Base-by-base conservation (phyloP, 2,113 vertebrate species). In the Xiphias gladius region DNA sequence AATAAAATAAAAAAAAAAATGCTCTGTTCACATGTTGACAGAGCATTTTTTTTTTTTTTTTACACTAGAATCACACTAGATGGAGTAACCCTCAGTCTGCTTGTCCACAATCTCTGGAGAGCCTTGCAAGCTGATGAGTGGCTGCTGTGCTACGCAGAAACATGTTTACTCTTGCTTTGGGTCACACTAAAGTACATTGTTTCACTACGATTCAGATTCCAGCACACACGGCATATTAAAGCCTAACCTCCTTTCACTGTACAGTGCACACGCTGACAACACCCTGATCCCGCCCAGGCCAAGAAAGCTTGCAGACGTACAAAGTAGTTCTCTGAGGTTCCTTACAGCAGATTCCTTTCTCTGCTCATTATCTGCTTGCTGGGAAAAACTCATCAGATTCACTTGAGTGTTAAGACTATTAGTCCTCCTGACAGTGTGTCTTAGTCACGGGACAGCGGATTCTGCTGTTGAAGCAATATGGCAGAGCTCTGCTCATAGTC, bases 381-480 rank as follows among this genome's bases (percentile, higher is more conserved):
- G 86, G 77, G 84, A 80, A 91, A 92, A 91, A 89, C 88, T 88
- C 88, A 94, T 94, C 93, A 94, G 92, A 94, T 94, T 89, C 89
- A 92, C 89, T 91, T 92, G 88, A 92, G 92, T 92, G 88, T 94
- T 93, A 92, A 92, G 90, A 90, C 91, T 92, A 94, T 95, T 95
- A 94, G 92, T 91, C 80, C 84, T 92, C 81, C 88, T 92, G 87
- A 92, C 90, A 90, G 83, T 83, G 87, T 86, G 87, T 91, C 89
- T 93, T 92, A 91, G 92, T 95, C 92, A 93, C 80, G 89, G 86
- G 55, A 81, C 88, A 81, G 79, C 93, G 88, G 66, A 70, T 94
- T 95, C 86, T 91, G 92, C 93, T 92, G 87, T 90, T 93, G 89
- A 93, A 94, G 92, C 92, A 94, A 86, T 92, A 92, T 89, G 91